Conservation (phyloP, 2,113 vertebrate species). For the Hemibagrus wyckioides region DNA sequence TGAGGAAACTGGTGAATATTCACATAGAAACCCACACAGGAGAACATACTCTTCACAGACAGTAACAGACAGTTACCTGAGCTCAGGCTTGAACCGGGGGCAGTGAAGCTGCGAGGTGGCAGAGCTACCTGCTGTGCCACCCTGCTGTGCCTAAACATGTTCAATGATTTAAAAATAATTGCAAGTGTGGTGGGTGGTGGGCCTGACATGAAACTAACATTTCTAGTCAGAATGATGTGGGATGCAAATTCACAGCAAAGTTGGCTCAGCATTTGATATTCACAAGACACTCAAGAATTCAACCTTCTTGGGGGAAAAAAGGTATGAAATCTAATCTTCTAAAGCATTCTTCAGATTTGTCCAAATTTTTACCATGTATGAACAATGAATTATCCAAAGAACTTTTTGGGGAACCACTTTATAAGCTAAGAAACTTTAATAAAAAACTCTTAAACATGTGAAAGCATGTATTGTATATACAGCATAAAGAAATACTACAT, state of each 20-base stretch:
- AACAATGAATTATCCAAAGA: not conserved
- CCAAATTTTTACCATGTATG: not conserved
- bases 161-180: conserved; percentile 15
- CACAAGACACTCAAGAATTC: not conserved
- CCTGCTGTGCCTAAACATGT: conserved; percentile 2
- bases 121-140: not conserved
- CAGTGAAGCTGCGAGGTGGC: not conserved
- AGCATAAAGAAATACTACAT: too few species aligned
- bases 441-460: not conserved
- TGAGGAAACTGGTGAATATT: not conserved
- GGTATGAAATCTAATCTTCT: not conserved
- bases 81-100: not conserved
- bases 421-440: not conserved
- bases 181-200: not conserved
- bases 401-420: not conserved
- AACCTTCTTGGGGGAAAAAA: not conserved
- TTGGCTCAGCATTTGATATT: conserved; percentile 10
- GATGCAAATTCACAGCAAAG: not conserved
- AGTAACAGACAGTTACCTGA: not conserved
- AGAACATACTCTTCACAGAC: not conserved
- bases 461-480: not conserved
- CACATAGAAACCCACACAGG: not conserved
- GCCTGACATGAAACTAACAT: conserved; percentile 3
- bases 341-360: not conserved
- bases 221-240: conserved; percentile 9